Percentiles rank a stretch among this genome's conserved stretches.
These are phyloP conservation scores for Adrianichthys oophorus DNA, from an alignment of 2,797 vertebrate genomes.

Conservation along the genomic window DNA sequence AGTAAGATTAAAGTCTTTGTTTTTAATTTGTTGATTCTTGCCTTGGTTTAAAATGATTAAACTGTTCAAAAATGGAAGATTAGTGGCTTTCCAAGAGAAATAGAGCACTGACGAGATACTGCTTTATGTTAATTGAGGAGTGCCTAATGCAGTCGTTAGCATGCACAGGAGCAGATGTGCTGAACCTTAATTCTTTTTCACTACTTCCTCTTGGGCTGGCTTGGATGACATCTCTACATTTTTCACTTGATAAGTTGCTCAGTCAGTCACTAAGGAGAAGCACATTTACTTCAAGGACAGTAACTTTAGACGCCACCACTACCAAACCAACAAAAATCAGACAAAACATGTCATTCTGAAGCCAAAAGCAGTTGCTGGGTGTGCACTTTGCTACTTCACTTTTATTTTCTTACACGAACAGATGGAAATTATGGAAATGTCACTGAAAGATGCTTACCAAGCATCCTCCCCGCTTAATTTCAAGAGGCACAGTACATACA, in stretches of 20 bases:
- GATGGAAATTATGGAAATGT: constrained; percentile 3
- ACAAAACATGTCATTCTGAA: constrained; percentile 27
- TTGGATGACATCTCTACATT: constrained; percentile 64
- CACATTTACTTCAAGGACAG: constrained; percentile 51
- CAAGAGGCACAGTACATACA: not conserved
- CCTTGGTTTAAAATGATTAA: constrained; percentile 61
- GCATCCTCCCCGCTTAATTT: not conserved
- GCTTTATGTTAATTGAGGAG: constrained; percentile 69
- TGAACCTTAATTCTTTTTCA: constrained; percentile 68
- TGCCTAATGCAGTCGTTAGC: constrained; percentile 74
- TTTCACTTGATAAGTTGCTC: constrained; percentile 60
- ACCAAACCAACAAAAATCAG: constrained; percentile 45
- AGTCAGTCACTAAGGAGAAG: constrained; percentile 53
- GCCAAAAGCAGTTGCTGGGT: constrained; percentile 15
- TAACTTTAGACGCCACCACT: constrained; percentile 48
- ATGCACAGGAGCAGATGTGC: constrained; percentile 54
- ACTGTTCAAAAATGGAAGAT: constrained; percentile 64
- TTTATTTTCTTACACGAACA: constrained; percentile 12
- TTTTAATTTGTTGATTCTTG: constrained; percentile 63
- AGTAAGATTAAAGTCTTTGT: constrained; percentile 66
- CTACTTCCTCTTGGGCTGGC: constrained; percentile 66
- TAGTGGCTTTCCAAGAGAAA: constrained; percentile 60
- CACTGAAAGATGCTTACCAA: constrained; percentile 9
- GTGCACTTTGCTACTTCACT: constrained; percentile 16
- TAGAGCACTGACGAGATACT: constrained; percentile 58